Base-by-base conservation (phyloP, 2,888 invertebrate genomes). In the Ornithoptera priamus region DNA sequence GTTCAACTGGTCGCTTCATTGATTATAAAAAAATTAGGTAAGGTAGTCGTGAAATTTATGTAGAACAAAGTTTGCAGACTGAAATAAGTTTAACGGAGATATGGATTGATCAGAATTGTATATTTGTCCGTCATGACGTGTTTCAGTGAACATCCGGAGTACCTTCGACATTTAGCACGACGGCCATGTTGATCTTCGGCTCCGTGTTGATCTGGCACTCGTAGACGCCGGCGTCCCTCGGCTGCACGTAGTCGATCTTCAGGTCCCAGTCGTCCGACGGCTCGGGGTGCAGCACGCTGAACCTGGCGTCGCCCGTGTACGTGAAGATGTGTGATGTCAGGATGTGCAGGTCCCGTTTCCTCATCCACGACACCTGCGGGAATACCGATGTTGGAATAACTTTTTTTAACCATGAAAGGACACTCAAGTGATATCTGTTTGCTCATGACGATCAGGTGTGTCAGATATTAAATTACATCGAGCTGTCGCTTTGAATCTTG, bases 121-220 rank as follows among this genome's bases (percentile, higher is more conserved):
- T 22, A 30, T 30, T 30, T 30, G 2, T 30, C 30, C 30, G 0
- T 30, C 4, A 30, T 30, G 30, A 30, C 39, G 39, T 10, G 39
- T 39, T 7, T 39, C 39, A 10, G 1, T 39, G 8, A 39, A 39
- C 7, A 39, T 39, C 8, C 8, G 39, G 10, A 65, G 79, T 93
- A 97, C 97, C 97, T 95, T 97, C 96, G 67, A 97, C 96, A 80
- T 94, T 94, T 71, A 97, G 93, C 81, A 94, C 88, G 80, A 97
- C 95, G 61, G 97, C 97, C 94, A 97, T 94, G 88, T 97, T 97
- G 86, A 97, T 96, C 88, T 97, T 97, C 24, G 97, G 97, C 84
- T 97, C 97, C 0, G 97, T 97, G 89, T 97, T 97, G 77, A 97
- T 96, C 93, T 97, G 97, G 81, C 97, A 97, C 88, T 97, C 97